Evolutionary conservation across 2,888 invertebrate genomes (phyloP).

Genomic region (Spicauda simplicius): DNA sequence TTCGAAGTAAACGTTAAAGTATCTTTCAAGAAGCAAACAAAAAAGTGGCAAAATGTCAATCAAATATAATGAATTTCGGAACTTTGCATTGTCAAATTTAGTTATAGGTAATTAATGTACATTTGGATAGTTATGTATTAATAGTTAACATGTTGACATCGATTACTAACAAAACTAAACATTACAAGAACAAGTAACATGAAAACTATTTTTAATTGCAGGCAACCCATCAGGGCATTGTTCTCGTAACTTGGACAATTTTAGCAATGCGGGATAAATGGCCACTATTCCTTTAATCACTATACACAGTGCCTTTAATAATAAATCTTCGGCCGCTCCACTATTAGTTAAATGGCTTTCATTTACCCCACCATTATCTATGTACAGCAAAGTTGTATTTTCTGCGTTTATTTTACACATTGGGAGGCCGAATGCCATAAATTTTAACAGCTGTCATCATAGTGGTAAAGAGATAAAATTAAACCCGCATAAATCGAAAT

Average conservation of each 20-base stretch:
- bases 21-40: too few relatives aligned
- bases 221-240: not conserved
- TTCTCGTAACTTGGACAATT: not conserved
- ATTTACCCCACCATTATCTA: conserved; percentile 10
- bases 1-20: too few relatives aligned
- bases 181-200: not conserved
- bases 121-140: too few relatives aligned
- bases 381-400: conserved; percentile 2
- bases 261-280: conserved; percentile 14
- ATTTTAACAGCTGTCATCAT: conserved; percentile 9
- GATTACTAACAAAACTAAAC: too few relatives aligned
- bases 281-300: conserved; percentile 22
- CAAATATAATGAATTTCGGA: too few relatives aligned
- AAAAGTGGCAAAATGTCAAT: too few relatives aligned
- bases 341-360: conserved; percentile 18
- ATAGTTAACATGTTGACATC: too few relatives aligned
- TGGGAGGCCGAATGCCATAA: conserved; percentile 8
- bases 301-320: conserved; percentile 3
- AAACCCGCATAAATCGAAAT: not conserved
- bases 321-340: conserved; percentile 12
- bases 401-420: conserved; percentile 9
- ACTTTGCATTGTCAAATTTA: too few relatives aligned
- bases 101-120: too few relatives aligned
- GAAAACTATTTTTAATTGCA: not conserved
- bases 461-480: not conserved